phyloP scores from a whole-genome alignment of 2,113 vertebrate genomes.

The Athene noctua region DNA sequence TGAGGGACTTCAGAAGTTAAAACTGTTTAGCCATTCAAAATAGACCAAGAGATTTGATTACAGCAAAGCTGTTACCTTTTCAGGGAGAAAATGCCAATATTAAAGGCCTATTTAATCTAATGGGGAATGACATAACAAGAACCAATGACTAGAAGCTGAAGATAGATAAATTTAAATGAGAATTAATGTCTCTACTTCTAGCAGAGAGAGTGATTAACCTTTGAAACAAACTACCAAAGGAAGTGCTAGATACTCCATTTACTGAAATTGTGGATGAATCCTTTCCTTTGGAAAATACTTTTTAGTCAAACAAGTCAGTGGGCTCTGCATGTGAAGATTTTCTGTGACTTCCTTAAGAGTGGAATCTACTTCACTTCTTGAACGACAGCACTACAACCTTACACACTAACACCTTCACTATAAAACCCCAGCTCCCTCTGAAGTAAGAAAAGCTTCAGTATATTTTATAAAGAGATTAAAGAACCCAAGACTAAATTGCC shows the following conservation, averaged over 20 bases:
- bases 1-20: not conserved
- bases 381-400: not conserved
- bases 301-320: not conserved
- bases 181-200: slow-evolving; percentile 58
- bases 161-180: slow-evolving; percentile 51
- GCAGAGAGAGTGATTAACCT: slow-evolving; percentile 61
- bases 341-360: not conserved
- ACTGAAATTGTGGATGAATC: not conserved
- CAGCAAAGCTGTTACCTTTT: not conserved
- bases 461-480: not conserved
- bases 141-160: slow-evolving; percentile 37
- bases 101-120: slow-evolving; percentile 34
- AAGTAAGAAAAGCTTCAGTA: not conserved
- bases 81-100: slow-evolving; percentile 9
- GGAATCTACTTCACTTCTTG: not conserved
- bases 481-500: not conserved
- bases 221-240: slow-evolving; percentile 51
- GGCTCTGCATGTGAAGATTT: not conserved
- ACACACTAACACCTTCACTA: not conserved
- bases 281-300: not conserved
- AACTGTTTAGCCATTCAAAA: slow-evolving; percentile 4
- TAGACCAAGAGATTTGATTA: slow-evolving; percentile 1
- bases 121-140: slow-evolving; percentile 37
- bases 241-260: slow-evolving; percentile 2
- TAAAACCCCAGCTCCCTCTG: not conserved